Evolutionary conservation across 1,140 invertebrate species (phyloP).

Genomic region (Physella acuta): DNA sequence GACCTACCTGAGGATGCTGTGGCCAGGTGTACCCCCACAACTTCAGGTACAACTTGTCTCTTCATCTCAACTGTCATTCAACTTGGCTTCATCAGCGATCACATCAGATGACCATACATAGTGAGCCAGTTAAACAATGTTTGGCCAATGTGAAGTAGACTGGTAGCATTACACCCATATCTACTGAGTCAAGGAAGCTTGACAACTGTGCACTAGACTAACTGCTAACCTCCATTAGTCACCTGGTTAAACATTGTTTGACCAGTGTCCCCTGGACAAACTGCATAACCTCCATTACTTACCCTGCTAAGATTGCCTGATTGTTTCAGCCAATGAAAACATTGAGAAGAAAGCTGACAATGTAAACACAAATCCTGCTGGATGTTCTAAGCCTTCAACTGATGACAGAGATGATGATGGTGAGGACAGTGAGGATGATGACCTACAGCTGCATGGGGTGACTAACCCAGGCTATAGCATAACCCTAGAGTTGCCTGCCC

Average conservation of each 20-base stretch:
- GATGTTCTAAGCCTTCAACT: background rate
- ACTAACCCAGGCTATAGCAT: constrained; percentile 36
- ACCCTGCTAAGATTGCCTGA: too few species aligned
- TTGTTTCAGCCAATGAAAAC: background rate
- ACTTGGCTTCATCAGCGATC: background rate
- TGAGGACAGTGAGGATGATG: constrained; percentile 27
- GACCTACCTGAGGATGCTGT: background rate
- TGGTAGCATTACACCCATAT: background rate
- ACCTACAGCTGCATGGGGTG: constrained; percentile 45
- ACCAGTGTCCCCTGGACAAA: background rate
- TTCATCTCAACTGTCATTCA: background rate
- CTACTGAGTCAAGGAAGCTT: too few species aligned
- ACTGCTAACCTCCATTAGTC: too few species aligned
- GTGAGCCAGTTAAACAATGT: background rate
- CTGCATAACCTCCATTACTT: background rate
- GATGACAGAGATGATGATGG: background rate
- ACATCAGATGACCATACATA: background rate
- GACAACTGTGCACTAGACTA: too few species aligned
- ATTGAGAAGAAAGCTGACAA: background rate
- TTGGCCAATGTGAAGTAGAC: background rate
- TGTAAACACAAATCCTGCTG: too few species aligned
- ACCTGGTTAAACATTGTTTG: background rate
- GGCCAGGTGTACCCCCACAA: too few species aligned
- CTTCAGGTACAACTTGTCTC: too few species aligned
- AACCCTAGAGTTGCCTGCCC: constrained; percentile 38